phyloP scores from a whole-genome alignment of 2,113 vertebrate species.

The Spea bombifrons region DNA sequence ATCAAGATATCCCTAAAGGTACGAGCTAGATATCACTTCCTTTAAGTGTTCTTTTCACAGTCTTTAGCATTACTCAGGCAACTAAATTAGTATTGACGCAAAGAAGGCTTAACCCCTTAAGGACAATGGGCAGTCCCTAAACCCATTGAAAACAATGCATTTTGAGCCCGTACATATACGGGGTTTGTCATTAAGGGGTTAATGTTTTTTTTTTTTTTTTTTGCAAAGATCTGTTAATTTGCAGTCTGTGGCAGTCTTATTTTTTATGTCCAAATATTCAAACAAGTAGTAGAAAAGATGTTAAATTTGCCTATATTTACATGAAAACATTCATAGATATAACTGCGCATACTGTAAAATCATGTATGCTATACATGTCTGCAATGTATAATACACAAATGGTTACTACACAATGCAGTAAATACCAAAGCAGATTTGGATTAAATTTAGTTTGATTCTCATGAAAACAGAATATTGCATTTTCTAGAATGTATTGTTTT shows the following conservation, averaged over 20 bases:
- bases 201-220: too few species aligned
- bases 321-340: too few species aligned
- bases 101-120: constrained; percentile 53
- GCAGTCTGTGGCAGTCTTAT: constrained; percentile 52
- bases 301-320: neutral
- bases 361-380: too few species aligned
- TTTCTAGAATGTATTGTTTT: constrained; percentile 30
- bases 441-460: constrained; percentile 38
- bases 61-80: constrained; percentile 50
- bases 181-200: too few species aligned
- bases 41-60: constrained; percentile 52
- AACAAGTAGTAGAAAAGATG: neutral
- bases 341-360: too few species aligned
- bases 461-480: constrained; percentile 32
- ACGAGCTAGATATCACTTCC: constrained; percentile 57
- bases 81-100: constrained; percentile 60
- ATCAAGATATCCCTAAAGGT: constrained; percentile 59
- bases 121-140: too few species aligned
- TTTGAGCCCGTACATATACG: too few species aligned
- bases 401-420: neutral
- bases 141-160: too few species aligned
- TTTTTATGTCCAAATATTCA: constrained; percentile 5
- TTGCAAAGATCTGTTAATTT: constrained; percentile 58
- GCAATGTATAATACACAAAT: too few species aligned
- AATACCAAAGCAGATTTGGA: constrained; percentile 14